These are phyloP conservation scores for Ophraella communa DNA, from an alignment of 2,888 invertebrate species.

Conservation along the genomic window DNA sequence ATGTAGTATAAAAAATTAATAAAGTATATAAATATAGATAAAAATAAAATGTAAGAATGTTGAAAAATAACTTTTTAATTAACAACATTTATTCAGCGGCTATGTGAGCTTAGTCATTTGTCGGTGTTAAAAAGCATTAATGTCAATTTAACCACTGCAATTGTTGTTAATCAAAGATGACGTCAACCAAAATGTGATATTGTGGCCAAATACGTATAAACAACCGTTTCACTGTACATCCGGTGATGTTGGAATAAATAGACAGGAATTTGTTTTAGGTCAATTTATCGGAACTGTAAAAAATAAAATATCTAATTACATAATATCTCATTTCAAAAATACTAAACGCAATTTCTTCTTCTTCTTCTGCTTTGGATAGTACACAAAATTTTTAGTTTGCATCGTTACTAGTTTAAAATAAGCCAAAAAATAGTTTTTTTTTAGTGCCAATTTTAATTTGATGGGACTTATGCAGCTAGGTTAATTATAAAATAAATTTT, in stretches of 20 bases:
- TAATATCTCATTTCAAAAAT: too few relatives aligned
- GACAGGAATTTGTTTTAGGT: not conserved
- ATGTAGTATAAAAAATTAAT: too few relatives aligned
- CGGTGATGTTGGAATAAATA: not conserved
- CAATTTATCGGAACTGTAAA: not conserved
- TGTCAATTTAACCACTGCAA: conserved; percentile 6
- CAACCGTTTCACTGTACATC: not conserved
- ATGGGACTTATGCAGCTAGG: too few relatives aligned
- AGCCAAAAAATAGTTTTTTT: too few relatives aligned
- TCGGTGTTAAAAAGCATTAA: conserved; percentile 4
- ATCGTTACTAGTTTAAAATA: too few relatives aligned
- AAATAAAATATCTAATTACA: too few relatives aligned
- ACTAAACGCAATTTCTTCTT: too few relatives aligned
- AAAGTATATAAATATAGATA: not conserved
- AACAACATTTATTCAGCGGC: not conserved
- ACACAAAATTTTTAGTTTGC: too few relatives aligned
- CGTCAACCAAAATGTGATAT: conserved; percentile 5
- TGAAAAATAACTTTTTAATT: not conserved
- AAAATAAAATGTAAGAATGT: conserved; percentile 1
- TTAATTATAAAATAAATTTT: too few relatives aligned
- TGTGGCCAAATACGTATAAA: conserved; percentile 9
- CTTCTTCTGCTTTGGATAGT: too few relatives aligned
- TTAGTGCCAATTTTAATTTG: too few relatives aligned
- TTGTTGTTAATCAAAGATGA: conserved; percentile 13
- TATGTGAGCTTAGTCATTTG: not conserved